Evolutionary conservation across 2,113 vertebrate species (phyloP).

Genomic region (Psittacus erithacus): DNA sequence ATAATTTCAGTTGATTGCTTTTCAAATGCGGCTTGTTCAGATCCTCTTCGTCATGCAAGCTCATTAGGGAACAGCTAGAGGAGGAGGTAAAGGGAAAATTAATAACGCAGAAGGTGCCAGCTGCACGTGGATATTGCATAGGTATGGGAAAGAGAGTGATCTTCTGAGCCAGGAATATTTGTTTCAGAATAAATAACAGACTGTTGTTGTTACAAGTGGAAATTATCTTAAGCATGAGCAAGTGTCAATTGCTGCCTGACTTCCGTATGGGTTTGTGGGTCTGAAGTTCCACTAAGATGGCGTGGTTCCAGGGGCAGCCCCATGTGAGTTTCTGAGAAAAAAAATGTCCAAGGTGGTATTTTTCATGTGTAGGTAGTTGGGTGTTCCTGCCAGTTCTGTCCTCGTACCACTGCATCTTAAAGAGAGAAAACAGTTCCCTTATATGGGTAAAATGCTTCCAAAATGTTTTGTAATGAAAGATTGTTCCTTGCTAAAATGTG

Average conservation of each 20-base stretch:
- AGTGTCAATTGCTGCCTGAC: not conserved
- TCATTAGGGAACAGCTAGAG: not conserved
- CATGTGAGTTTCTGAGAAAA: not conserved
- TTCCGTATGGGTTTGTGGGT: rapidly evolving
- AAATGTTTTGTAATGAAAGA: not conserved
- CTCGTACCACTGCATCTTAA: not conserved
- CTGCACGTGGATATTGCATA: not conserved
- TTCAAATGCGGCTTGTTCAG: not conserved
- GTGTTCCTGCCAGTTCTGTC: not conserved
- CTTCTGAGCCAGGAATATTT: not conserved
- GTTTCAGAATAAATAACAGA: not conserved
- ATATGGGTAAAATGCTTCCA: not conserved
- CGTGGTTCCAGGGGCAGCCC: not conserved
- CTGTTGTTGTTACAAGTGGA: not conserved
- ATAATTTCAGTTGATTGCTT: not conserved
- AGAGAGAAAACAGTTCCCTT: not conserved
- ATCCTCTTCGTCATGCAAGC: rapidly evolving
- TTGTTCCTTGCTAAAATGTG: not conserved
- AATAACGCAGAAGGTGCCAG: rapidly evolving
- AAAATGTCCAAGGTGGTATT: not conserved
- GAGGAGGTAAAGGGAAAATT: not conserved
- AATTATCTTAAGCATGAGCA: not conserved
- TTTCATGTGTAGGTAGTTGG: not conserved
- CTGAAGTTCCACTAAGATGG: not conserved
- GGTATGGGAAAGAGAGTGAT: not conserved